Base-by-base conservation (phyloP, 1,140 invertebrate species). In the Tetranychus cinnabarinus region DNA sequence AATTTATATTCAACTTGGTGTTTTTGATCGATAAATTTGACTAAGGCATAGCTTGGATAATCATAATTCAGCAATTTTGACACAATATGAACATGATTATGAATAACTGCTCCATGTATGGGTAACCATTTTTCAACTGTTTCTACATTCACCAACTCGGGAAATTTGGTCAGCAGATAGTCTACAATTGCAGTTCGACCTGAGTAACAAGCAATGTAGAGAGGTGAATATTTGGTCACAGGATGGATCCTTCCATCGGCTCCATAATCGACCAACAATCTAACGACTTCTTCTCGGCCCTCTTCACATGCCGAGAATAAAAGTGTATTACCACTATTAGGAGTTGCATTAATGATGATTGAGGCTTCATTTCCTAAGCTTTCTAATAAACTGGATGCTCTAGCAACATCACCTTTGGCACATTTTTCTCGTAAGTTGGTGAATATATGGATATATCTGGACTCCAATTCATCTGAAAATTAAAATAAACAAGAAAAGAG, bases 51-150 rank as follows among this genome's bases (percentile, higher is more conserved):
- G 34, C 78, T 74, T 0, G 88, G 87, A 75, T 92, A 96, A 0
- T 81, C 76, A 70, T 82, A 88, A 66, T 84, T 81, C 23, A 97
- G 75, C 2, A 95, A 73, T 31, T 84, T 69, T 50, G 87, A 82
- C 47, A 89, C 76, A 47, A 91, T 74, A 36, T 78, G 67, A 15
- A 81, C 72, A 72, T 93, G 88, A 3, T 85, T 85, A 69, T 88
- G 87, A 61, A 90, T 87, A 63, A 83, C 85, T 45, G 88, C 87
- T 6, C 88, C 88, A 74, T 97, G 92, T 35, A 96, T 76, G 1
- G 91, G 88, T 54, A 93, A 72, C 84, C 88, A 89, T 67, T 82
- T 81, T 70, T 96, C 90, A 1, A 93, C 86, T 0, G 90, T 96
- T 50, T 81, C 77, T 68, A 82, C 79, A 74, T 81, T 74, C 7